A percentile compares a stretch with the other conserved stretches of the same genome.
Conservation (phyloP, 1,140 invertebrate species). For the Habropoda laboriosa region DNA sequence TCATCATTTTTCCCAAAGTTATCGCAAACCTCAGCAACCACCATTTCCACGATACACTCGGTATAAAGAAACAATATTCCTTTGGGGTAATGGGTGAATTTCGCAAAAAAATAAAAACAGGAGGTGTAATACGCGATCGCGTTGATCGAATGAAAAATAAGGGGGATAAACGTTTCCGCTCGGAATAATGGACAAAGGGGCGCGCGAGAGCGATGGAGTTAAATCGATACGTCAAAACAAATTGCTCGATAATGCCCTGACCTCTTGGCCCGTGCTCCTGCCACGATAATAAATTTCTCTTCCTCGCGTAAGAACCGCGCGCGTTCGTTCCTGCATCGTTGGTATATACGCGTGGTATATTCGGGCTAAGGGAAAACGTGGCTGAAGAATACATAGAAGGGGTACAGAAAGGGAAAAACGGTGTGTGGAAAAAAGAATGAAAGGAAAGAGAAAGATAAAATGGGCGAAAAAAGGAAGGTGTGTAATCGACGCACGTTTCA, state of each 20-base stretch:
- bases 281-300: conserved; percentile 37
- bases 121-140: background rate
- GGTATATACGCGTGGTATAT: too few relatives aligned
- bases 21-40: too few relatives aligned
- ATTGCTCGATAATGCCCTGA: conserved; percentile 45
- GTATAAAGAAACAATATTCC: background rate
- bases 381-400: background rate
- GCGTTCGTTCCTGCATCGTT: background rate
- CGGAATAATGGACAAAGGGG: conserved; percentile 32
- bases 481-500: conserved; percentile 37
- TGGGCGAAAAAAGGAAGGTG: background rate
- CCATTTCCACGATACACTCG: too few relatives aligned
- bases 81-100: background rate
- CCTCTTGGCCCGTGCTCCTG: background rate
- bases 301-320: background rate
- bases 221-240: conserved; percentile 46
- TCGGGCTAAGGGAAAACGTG: background rate
- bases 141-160: conserved; percentile 38
- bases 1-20: too few relatives aligned
- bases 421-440: background rate
- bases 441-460: background rate
- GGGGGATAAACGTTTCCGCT: conserved; percentile 3
- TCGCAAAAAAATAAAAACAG: conserved; percentile 3
- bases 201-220: conserved; percentile 1
- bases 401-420: background rate